Percentiles rank a stretch among this genome's conserved stretches.
phyloP scores from a whole-genome alignment of 1,140 invertebrate genomes.

The Pseudomyrmex sp. region DNA sequence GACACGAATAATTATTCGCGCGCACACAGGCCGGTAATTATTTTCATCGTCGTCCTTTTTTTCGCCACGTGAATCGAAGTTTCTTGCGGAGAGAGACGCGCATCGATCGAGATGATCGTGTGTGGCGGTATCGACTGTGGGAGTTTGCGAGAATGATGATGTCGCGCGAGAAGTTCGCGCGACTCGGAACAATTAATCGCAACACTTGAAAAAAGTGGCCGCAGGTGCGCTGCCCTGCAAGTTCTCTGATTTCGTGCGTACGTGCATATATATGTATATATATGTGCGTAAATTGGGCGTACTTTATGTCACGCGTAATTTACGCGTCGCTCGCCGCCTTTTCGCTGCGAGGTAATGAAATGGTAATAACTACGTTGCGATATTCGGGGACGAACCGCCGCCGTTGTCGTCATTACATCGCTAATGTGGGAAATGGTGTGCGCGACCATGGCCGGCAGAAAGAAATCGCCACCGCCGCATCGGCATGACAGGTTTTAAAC shows the following conservation, averaged over 20 bases:
- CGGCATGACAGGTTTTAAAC: conserved; percentile 16
- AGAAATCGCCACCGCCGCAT: conserved; percentile 15
- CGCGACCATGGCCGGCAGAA: conserved; percentile 5
- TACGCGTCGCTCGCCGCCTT: conserved; percentile 68
- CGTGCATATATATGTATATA: no score
- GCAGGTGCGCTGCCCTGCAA: conserved; percentile 9
- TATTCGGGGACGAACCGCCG: conserved; percentile 64
- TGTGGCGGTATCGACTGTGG: background rate
- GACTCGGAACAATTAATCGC: conserved; percentile 51
- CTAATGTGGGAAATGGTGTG: conserved; percentile 71
- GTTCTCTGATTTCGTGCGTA: background rate
- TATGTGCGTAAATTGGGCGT: conserved; percentile 58
- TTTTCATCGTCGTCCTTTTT: conserved; percentile 62
- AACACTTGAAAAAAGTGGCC: background rate
- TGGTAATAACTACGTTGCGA: conserved; percentile 73
- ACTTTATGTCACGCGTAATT: conserved; percentile 72
- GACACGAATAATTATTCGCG: conserved; percentile 58
- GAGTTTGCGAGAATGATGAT: conserved; percentile 13
- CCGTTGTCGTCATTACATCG: conserved; percentile 62
- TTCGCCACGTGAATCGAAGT: background rate
- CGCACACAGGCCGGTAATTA: conserved; percentile 59
- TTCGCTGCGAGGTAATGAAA: conserved; percentile 71
- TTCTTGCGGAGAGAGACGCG: background rate
- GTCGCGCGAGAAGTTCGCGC: conserved; percentile 15
- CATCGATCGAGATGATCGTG: conserved; percentile 32